These are phyloP conservation scores for Brachyistius frenatus DNA, from an alignment of 2,113 vertebrate genomes.

Conservation along the genomic window DNA sequence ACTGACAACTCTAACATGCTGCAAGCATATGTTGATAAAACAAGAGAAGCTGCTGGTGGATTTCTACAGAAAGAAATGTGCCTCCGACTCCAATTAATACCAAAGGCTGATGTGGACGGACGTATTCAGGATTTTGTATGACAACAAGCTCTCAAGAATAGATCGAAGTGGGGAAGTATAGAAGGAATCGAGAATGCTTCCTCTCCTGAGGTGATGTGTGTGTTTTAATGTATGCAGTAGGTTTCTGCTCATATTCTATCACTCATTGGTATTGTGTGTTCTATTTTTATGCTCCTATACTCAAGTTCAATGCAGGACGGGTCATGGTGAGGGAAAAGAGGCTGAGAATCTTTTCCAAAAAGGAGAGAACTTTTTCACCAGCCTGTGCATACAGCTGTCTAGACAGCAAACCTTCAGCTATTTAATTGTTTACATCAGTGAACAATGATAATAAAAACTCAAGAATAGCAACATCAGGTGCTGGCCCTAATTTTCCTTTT, in stretches of 20 bases:
- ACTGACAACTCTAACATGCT: no score
- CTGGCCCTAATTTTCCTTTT: constrained; percentile 19
- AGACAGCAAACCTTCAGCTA: constrained; percentile 40
- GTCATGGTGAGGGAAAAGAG: constrained; percentile 21
- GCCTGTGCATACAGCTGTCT: constrained; percentile 40
- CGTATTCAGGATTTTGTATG: neutral
- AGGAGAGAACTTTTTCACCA: neutral
- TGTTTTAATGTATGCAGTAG: constrained; percentile 2
- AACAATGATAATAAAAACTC: neutral
- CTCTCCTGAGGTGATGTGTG: neutral
- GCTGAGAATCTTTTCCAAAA: constrained; percentile 11
- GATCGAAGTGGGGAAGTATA: neutral
- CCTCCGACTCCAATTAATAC: neutral
- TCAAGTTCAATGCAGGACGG: constrained; percentile 9
- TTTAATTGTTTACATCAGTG: constrained; percentile 17
- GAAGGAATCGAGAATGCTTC: neutral
- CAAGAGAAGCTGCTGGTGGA: neutral
- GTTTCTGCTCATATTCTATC: constrained; percentile 6
- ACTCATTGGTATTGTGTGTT: neutral
- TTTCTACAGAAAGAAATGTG: neutral
- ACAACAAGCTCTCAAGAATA: constrained; percentile 6
- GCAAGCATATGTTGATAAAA: neutral
- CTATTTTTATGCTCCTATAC: constrained; percentile 20
- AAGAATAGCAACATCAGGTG: constrained; percentile 10
- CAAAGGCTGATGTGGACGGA: neutral